Conservation (phyloP, 2,888 invertebrate genomes). For the Chirona hameri region DNA sequence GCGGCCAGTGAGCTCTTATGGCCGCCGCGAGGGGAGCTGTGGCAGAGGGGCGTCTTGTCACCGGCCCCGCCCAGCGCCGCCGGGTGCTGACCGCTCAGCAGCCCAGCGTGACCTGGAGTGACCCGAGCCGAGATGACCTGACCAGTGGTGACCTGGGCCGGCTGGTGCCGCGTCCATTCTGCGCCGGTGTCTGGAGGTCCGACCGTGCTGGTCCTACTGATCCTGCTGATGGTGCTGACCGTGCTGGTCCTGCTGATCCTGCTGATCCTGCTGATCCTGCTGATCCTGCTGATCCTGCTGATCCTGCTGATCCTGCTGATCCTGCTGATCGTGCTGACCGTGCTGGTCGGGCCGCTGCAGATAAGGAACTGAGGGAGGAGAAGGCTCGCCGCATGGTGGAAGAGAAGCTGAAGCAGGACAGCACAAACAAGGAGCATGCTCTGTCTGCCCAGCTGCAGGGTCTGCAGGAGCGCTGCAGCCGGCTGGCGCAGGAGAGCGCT, state of each 20-base stretch:
- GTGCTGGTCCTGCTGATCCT: constrained; percentile 23
- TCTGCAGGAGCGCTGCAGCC: constrained; percentile 12
- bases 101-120: background rate
- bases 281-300: background rate
- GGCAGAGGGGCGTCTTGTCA: too few species aligned
- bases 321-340: background rate
- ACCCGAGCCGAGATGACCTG: background rate
- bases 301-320: background rate
- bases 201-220: background rate
- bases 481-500: constrained; percentile 3
- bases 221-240: background rate
- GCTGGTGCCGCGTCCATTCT: background rate
- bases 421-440: constrained; percentile 13
- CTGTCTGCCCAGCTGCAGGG: background rate
- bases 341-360: constrained; percentile 27
- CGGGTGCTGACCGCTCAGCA: background rate
- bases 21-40: too few species aligned
- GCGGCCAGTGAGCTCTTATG: too few species aligned
- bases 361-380: constrained; percentile 37
- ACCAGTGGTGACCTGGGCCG: background rate
- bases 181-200: background rate
- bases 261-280: background rate
- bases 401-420: constrained; percentile 35
- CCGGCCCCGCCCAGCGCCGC: too few species aligned
- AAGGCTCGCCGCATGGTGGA: constrained; percentile 39